A percentile compares a stretch with the other conserved stretches of the same genome.
These are phyloP conservation scores for Amphiprion clarkii DNA, from an alignment of 2,797 vertebrate species.

Conservation along the genomic window DNA sequence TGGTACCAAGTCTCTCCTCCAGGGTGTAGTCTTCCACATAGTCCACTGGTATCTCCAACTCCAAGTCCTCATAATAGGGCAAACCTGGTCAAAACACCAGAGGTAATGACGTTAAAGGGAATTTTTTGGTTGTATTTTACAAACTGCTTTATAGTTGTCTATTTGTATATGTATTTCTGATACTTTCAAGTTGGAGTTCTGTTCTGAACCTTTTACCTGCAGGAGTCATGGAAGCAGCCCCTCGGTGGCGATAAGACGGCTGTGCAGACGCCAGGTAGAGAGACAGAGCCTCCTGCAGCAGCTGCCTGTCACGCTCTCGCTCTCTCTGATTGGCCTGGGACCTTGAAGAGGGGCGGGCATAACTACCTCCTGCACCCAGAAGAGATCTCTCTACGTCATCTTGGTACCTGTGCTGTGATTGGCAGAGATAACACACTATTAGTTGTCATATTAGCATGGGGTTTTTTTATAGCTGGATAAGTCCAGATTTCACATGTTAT, in stretches of 20 bases:
- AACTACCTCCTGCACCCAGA: conserved; percentile 71
- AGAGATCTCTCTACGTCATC: conserved; percentile 82
- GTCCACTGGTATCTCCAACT: conserved; percentile 82
- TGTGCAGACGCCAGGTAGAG: conserved; percentile 85
- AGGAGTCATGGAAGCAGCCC: conserved; percentile 74
- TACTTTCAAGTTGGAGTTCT: too few relatives aligned
- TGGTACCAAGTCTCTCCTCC: conserved; percentile 68
- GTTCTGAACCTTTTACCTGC: conserved; percentile 58
- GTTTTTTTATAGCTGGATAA: background rate
- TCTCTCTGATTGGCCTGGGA: conserved; percentile 78
- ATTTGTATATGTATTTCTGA: too few relatives aligned
- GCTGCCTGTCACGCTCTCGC: conserved; percentile 82
- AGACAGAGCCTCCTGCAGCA: conserved; percentile 89
- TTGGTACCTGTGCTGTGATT: conserved; percentile 88
- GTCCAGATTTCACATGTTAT: too few relatives aligned
- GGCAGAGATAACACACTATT: background rate
- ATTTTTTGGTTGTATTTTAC: background rate
- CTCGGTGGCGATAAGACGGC: conserved; percentile 83
- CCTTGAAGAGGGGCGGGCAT: conserved; percentile 73
- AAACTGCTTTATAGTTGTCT: too few relatives aligned
- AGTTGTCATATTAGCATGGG: background rate
- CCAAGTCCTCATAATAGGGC: conserved; percentile 83
- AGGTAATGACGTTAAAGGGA: background rate
- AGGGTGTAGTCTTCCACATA: conserved; percentile 84
- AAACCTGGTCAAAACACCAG: conserved; percentile 54